Evolutionary conservation across 1,140 invertebrate genomes (phyloP), one percentile per base, ranked within the genome.

Genomic region (Colletes gigas): DNA sequence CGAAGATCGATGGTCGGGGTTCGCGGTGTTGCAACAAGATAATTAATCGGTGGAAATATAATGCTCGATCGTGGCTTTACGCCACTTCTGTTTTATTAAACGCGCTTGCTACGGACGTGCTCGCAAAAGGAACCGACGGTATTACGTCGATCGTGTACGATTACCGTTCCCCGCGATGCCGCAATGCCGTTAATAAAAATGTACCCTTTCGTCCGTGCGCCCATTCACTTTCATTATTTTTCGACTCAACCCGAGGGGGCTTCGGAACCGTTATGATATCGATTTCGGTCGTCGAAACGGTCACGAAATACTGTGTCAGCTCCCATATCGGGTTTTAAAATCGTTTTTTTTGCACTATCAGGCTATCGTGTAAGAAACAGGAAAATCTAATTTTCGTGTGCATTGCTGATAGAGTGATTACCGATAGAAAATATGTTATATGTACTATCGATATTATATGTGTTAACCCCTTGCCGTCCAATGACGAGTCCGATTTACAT

Each of bases 31-130:
- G 85, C 82, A 62, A 57, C 85, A 71, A 82, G 75, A 86, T 83
- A 87, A 86, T 86, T 86, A 84, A 87, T 87, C 84, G 85, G 47
- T 86, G 66, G 78, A 87, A 86, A 86, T 84, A 83, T 84, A 87
- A 86, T 87, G 81, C 73, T 69, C 75, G 77, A 86, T 83, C 84
- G 79, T 74, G 72, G 78, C n/a, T 70, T 60, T 67, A 57, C 71
- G 44, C 76, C 47, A 54, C 57, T 78, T 71, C 55, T 72, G 57
- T 78, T 78, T 78, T 78, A 63, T 71, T 54, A 71, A 72, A 71
- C 55, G 41, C n/a, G 44, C 7, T 39, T 15, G 55, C 4, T 10
- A 3, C 21, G 44, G 47, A 44, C 14, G 59, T 54, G 50, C 30
- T 70, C 47, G 17, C 57, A 62, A 70, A 78, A 60, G 39, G 52